Evolutionary conservation across 2,113 vertebrate genomes (phyloP).

Genomic region (Cygnus buccinator): DNA sequence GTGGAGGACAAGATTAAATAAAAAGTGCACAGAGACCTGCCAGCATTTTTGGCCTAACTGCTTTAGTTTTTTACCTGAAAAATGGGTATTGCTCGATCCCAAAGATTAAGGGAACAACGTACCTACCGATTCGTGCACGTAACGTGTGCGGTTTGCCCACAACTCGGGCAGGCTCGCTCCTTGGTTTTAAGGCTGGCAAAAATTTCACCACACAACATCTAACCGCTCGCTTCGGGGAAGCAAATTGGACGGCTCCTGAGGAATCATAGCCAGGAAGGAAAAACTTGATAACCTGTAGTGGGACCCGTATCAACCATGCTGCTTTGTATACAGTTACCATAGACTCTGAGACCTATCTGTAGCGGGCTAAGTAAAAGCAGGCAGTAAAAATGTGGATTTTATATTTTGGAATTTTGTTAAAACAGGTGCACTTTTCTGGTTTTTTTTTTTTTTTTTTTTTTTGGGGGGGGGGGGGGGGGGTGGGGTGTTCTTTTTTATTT

Average conservation of each 20-base stretch:
- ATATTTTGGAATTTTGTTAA: not conserved
- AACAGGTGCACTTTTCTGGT: conserved; percentile 20
- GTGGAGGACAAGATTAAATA: not conserved
- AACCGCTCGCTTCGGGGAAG: too few relatives aligned
- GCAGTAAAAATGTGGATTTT: not conserved
- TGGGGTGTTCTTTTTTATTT: not conserved
- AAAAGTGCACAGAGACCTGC: not conserved
- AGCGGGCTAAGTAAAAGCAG: not conserved
- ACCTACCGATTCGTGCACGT: accelerated
- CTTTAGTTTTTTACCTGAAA: not conserved
- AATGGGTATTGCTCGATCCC: accelerated
- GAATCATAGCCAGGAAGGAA: accelerated
- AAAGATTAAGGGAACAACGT: accelerated
- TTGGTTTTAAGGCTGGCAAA: not conserved
- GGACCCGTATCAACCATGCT: not conserved
- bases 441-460: not conserved
- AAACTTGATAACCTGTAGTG: not conserved
- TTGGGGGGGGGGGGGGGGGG: not conserved
- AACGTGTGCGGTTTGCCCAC: too few relatives aligned
- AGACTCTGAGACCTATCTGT: accelerated
- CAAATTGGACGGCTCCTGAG: not conserved
- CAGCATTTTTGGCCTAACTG: not conserved
- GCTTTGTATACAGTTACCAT: accelerated
- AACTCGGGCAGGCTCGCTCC: too few relatives aligned
- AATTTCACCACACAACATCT: not conserved